phyloP scores from a whole-genome alignment of 2,888 invertebrate species.

The Agrochola circellaris region DNA sequence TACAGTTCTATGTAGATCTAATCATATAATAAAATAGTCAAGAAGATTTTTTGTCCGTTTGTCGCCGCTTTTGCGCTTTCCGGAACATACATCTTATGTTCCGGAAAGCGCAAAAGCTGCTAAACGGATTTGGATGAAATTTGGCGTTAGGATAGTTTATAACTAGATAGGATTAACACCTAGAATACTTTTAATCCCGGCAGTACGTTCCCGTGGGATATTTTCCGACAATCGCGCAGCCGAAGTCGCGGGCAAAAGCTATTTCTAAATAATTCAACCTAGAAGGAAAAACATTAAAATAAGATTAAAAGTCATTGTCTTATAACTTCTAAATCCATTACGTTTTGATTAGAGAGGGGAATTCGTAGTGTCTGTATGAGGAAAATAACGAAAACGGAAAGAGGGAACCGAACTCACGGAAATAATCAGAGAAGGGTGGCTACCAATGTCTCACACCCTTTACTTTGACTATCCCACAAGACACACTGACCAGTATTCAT shows the following conservation, averaged over 20 bases:
- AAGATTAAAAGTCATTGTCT: not conserved
- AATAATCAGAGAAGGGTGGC: slow-evolving; percentile 25
- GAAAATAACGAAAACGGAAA: slow-evolving; percentile 35
- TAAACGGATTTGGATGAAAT: not conserved
- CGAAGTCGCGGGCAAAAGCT: not conserved
- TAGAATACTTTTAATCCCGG: not conserved
- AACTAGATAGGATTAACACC: too few species aligned
- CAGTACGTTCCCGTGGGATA: not conserved
- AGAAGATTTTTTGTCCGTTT: not conserved
- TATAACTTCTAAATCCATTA: slow-evolving; percentile 15
- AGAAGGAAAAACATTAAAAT: not conserved
- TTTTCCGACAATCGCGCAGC: not conserved
- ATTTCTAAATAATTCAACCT: not conserved
- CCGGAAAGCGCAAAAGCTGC: not conserved
- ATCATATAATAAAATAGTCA: not conserved
- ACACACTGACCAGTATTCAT: slow-evolving; percentile 25
- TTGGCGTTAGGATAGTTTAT: not conserved
- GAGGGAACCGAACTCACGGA: not conserved
- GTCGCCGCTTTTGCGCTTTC: too few species aligned
- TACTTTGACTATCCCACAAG: slow-evolving; percentile 12
- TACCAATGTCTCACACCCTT: slow-evolving; percentile 3
- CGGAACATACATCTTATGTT: too few species aligned
- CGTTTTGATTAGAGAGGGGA: slow-evolving; percentile 28
- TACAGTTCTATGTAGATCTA: not conserved
- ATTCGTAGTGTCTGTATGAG: slow-evolving; percentile 9